Evolutionary conservation across 2,888 invertebrate species (phyloP), one percentile per base, ranked within the genome.

Genomic region (Apamea sordens): DNA sequence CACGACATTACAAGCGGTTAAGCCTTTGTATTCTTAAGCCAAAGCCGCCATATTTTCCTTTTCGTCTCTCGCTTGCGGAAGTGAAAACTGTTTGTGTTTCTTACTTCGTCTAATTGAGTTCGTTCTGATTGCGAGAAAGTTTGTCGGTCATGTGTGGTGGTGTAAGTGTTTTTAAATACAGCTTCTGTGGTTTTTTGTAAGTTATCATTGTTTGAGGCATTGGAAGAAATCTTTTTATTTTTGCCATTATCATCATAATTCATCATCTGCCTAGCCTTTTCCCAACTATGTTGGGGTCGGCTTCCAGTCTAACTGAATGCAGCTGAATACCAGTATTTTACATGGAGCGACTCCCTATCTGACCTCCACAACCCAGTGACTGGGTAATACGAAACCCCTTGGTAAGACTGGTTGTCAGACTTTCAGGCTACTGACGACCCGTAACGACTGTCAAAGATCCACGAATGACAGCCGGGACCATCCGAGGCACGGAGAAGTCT

Each of bases 81-180:
- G 83, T 70, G 86, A 59, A 65, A 83, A 74, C 71, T 71, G 73
- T 83, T 79, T 83, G 67, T 79, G 32, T 83, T 74, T 73, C 76
- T 70, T 79, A 76, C 84, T 79, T 56, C 28, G 10, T 18, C 71
- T 86, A 86, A 79, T 86, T 86, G 87, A 83, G 68, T 86, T 85
- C 64, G 68, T 86, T 83, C 83, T 63, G 70, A 65, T 73, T 73
- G 47, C 13, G 64, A 59, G 53, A 63, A 64, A 69, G 28, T 76
- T 41, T 63, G 24, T 41, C 24, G n/a, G 13, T 61, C 73, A n/a
- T 5, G 15, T n/a, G 13, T 5, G 53, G 7, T 36, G 11, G 32
- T 11, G 6, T 63, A 44, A 36, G 50, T 64, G 15, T 64, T 80
- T 59, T 36, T 50, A n/a, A 81, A 73, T 67, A 50, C 21, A 24